Percentiles rank a stretch among this genome's conserved stretches.
phyloP scores from a whole-genome alignment of 2,888 invertebrate species.

The Brenthis ino region DNA sequence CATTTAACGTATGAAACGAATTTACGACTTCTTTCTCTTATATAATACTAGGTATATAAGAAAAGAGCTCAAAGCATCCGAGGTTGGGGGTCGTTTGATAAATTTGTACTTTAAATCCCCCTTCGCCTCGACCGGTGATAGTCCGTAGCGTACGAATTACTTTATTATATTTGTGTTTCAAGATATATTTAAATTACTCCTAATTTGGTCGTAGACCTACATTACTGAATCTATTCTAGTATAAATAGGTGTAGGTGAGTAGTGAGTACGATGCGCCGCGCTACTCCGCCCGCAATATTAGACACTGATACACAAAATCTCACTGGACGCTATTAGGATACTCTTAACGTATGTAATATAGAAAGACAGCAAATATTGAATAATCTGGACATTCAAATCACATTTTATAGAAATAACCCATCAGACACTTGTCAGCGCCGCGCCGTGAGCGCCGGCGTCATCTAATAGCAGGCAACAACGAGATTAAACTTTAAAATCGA shows the following conservation, averaged over 20 bases:
- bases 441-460: slow-evolving; percentile 24
- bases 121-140: slow-evolving; percentile 54
- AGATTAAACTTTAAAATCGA: slow-evolving; percentile 11
- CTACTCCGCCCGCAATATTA: slow-evolving; percentile 40
- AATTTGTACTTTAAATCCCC: slow-evolving; percentile 78
- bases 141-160: slow-evolving; percentile 55
- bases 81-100: slow-evolving; percentile 66
- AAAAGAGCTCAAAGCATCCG: slow-evolving; percentile 66
- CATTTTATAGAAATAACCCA: slow-evolving; percentile 52
- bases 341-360: slow-evolving; percentile 54
- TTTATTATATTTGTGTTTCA: slow-evolving; percentile 67
- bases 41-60: slow-evolving; percentile 65
- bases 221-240: slow-evolving; percentile 70
- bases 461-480: slow-evolving; percentile 12
- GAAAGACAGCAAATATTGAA: slow-evolving; percentile 65
- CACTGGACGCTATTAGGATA: slow-evolving; percentile 63
- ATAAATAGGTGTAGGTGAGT: slow-evolving; percentile 61
- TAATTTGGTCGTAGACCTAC: slow-evolving; percentile 78
- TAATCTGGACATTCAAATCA: slow-evolving; percentile 71
- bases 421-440: slow-evolving; percentile 34
- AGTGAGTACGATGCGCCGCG: slow-evolving; percentile 30
- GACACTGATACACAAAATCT: slow-evolving; percentile 51
- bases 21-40: slow-evolving; percentile 61
- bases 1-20: slow-evolving; percentile 58
- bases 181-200: slow-evolving; percentile 65